A percentile compares a stretch with the other conserved stretches of the same genome.
Evolutionary conservation across 2,888 invertebrate species (phyloP).

Genomic region (Dysmachus trigonus): DNA sequence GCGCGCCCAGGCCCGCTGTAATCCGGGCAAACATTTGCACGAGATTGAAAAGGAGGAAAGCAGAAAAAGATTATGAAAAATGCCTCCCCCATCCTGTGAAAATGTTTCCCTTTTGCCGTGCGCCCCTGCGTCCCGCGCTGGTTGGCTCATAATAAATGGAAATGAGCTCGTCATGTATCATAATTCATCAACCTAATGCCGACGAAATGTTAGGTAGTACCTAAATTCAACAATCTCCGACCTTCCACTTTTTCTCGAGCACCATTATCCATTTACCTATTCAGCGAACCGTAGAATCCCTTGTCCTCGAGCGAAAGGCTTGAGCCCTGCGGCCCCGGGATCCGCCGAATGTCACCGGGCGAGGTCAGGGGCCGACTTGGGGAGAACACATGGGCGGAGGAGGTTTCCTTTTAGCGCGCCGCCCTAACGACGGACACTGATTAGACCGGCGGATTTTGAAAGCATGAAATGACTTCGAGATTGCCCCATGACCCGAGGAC

Average conservation of each 20-base stretch:
- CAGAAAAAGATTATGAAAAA: conserved; percentile 39
- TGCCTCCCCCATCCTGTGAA: conserved; percentile 25
- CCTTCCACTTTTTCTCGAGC: conserved; percentile 39
- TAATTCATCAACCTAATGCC: conserved; percentile 41
- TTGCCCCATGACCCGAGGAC: background rate
- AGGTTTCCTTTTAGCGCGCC: background rate
- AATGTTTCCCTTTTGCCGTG: conserved; percentile 8
- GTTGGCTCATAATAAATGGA: conserved; percentile 36
- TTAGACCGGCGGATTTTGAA: background rate
- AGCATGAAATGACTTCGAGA: background rate
- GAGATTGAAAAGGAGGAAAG: conserved; percentile 30
- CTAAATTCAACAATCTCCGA: conserved; percentile 35
- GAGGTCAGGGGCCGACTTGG: background rate
- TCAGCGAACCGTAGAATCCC: conserved; percentile 34
- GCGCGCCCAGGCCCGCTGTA: background rate
- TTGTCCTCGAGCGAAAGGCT: conserved; percentile 36
- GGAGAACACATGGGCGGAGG: background rate
- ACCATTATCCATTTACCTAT: conserved; percentile 41
- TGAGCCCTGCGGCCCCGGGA: background rate
- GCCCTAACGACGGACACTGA: background rate
- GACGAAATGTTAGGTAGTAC: conserved; percentile 26
- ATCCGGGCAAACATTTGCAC: conserved; percentile 28
- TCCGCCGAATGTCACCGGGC: background rate
- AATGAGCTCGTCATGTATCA: conserved; percentile 41
- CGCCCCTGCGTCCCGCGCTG: background rate